phyloP scores from a whole-genome alignment of 2,888 invertebrate genomes.

The Brachyptera putata region DNA sequence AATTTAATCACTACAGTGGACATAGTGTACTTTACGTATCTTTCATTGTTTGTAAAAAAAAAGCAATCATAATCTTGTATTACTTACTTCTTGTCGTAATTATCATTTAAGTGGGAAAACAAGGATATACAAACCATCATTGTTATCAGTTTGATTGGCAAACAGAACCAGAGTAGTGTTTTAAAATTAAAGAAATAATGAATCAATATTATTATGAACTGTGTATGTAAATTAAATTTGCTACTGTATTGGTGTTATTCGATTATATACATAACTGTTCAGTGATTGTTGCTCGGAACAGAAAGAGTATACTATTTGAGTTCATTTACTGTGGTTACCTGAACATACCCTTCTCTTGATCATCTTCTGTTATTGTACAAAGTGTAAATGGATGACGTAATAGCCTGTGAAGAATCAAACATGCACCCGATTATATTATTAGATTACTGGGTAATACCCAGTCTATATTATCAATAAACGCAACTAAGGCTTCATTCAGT shows the following conservation, averaged over 20 bases:
- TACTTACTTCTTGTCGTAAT: too few relatives aligned
- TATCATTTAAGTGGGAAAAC: not conserved
- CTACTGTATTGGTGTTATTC: slow-evolving; percentile 35
- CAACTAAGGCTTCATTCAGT: too few relatives aligned
- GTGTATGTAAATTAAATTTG: slow-evolving; percentile 34
- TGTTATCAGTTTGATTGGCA: not conserved
- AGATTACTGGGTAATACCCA: too few relatives aligned
- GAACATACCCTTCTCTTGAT: slow-evolving; percentile 23
- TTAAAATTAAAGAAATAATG: slow-evolving; percentile 3
- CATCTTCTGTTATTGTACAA: slow-evolving; percentile 31
- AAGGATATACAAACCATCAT: not conserved
- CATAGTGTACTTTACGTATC: too few relatives aligned
- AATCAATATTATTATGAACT: too few relatives aligned
- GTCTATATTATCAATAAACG: too few relatives aligned
- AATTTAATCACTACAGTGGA: too few relatives aligned
- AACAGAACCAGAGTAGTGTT: slow-evolving; percentile 21
- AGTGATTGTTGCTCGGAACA: slow-evolving; percentile 34
- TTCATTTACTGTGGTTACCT: slow-evolving; percentile 34
- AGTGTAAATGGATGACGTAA: slow-evolving; percentile 35
- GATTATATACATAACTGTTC: slow-evolving; percentile 33
- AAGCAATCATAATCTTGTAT: slow-evolving; percentile 2
- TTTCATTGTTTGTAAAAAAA: slow-evolving; percentile 10
- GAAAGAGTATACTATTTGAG: slow-evolving; percentile 31
- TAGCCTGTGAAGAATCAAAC: too few relatives aligned
- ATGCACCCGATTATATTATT: too few relatives aligned